A percentile compares a stretch with the other conserved stretches of the same genome.
phyloP scores from a whole-genome alignment of 2,113 vertebrate genomes.

The Microcebus jonahi region DNA sequence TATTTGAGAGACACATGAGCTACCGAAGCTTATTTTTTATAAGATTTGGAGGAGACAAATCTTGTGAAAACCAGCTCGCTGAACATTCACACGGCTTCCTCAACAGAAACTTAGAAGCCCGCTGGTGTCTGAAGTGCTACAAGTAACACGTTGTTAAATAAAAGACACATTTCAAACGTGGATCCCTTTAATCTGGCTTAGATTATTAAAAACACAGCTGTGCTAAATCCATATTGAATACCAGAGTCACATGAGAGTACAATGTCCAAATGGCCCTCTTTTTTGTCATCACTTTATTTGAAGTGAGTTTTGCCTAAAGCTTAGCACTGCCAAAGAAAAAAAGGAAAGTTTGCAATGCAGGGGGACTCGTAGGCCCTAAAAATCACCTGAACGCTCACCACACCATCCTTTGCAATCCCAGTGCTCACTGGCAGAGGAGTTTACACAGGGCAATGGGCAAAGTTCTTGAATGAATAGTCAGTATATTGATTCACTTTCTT shows the following conservation, averaged over 20 bases:
- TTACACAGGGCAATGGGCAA: rapidly evolving
- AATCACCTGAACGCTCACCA: neutral
- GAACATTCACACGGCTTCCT: conserved; percentile 73
- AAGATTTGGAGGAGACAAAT: conserved; percentile 81
- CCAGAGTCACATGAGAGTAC: conserved; percentile 51
- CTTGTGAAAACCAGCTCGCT: conserved; percentile 77
- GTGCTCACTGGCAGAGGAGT: neutral
- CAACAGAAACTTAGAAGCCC: conserved; percentile 76
- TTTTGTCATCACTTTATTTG: conserved; percentile 43
- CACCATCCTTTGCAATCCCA: neutral
- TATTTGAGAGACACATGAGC: conserved; percentile 80
- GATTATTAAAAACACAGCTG: conserved; percentile 78
- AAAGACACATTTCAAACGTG: conserved; percentile 78
- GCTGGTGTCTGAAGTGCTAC: conserved; percentile 69
- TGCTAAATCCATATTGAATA: conserved; percentile 74
- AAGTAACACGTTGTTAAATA: conserved; percentile 79
- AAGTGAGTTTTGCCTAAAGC: conserved; percentile 41
- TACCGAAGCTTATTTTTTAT: conserved; percentile 82
- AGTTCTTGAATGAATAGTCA: neutral
- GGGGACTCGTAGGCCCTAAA: neutral
- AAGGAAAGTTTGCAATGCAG: neutral
- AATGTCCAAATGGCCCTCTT: neutral
- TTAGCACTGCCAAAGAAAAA: neutral
- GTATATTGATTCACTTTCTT: neutral
- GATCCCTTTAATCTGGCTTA: conserved; percentile 71